Evolutionary conservation across 2,113 vertebrate genomes (phyloP).

Genomic region (Dolichallabes microphthalmus): DNA sequence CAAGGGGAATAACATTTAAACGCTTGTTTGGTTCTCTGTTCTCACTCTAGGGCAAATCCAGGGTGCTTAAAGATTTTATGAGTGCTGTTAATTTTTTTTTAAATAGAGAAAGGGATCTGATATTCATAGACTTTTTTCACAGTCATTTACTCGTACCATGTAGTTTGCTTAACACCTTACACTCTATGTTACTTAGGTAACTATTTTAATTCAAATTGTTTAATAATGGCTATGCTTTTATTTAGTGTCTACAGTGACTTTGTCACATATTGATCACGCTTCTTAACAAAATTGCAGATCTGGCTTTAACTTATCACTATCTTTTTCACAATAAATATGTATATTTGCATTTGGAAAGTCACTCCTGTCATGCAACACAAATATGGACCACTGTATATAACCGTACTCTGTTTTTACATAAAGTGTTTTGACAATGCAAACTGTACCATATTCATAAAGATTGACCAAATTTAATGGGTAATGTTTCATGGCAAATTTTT

Average conservation of each 20-base stretch:
- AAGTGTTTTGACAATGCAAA: not conserved
- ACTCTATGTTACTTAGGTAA: not conserved
- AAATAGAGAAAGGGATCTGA: not conserved
- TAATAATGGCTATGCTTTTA: not conserved
- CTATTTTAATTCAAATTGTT: not conserved
- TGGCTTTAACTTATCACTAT: not conserved
- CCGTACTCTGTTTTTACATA: not conserved
- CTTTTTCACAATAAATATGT: not conserved
- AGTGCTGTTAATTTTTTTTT: slow-evolving; percentile 5
- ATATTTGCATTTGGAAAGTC: not conserved
- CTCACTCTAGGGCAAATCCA: slow-evolving; percentile 18
- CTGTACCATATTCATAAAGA: not conserved
- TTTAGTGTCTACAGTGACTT: not conserved
- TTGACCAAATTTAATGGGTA: not conserved
- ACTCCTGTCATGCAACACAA: not conserved
- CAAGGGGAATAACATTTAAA: slow-evolving; percentile 40
- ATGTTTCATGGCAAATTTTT: not conserved
- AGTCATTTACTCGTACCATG: not conserved
- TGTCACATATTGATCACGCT: not conserved
- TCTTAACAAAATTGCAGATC: not conserved
- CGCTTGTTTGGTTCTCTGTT: slow-evolving; percentile 20
- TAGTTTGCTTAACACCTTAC: not conserved
- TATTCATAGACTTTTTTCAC: not conserved
- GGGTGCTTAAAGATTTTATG: slow-evolving; percentile 26
- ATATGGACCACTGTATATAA: not conserved